Percentiles rank a stretch among this genome's conserved stretches.
Evolutionary conservation across 2,888 invertebrate genomes (phyloP).

Genomic region (Ormyrus pomaceus): DNA sequence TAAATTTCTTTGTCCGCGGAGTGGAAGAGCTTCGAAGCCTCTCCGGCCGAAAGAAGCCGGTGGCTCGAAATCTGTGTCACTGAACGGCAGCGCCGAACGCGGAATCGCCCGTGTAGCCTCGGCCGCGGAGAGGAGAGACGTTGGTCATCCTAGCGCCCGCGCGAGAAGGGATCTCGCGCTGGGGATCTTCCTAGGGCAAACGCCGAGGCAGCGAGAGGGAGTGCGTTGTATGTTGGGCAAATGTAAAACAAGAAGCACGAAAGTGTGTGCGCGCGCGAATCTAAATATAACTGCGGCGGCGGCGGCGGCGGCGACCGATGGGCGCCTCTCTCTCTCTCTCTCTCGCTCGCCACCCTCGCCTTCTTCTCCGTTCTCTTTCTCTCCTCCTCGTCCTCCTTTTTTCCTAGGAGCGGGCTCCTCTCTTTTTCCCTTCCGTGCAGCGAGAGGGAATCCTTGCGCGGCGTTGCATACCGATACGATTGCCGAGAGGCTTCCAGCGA

Average conservation of each 20-base stretch:
- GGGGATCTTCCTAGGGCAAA: slow-evolving; percentile 12
- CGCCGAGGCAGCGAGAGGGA: slow-evolving; percentile 28
- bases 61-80: too few relatives aligned
- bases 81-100: neutral
- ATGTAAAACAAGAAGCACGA: slow-evolving; percentile 71
- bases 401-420: neutral
- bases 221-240: slow-evolving; percentile 58
- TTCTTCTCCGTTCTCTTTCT: slow-evolving; percentile 53
- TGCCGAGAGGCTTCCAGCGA: slow-evolving; percentile 3
- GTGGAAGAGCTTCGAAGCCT: too few relatives aligned
- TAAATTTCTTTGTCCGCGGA: too few relatives aligned
- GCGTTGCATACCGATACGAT: slow-evolving; percentile 32
- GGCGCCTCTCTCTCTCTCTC: slow-evolving; percentile 55
- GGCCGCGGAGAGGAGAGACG: neutral
- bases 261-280: slow-evolving; percentile 63
- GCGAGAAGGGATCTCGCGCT: slow-evolving; percentile 26
- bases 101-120: neutral
- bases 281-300: slow-evolving; percentile 66
- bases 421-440: slow-evolving; percentile 11
- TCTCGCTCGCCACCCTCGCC: slow-evolving; percentile 53
- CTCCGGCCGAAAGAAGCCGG: too few relatives aligned
- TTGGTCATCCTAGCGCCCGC: neutral
- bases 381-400: slow-evolving; percentile 50
- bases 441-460: slow-evolving; percentile 3
- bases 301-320: slow-evolving; percentile 64